Evolutionary conservation across 2,797 vertebrate genomes (phyloP).

Genomic region (Melanotaenia nigrans): DNA sequence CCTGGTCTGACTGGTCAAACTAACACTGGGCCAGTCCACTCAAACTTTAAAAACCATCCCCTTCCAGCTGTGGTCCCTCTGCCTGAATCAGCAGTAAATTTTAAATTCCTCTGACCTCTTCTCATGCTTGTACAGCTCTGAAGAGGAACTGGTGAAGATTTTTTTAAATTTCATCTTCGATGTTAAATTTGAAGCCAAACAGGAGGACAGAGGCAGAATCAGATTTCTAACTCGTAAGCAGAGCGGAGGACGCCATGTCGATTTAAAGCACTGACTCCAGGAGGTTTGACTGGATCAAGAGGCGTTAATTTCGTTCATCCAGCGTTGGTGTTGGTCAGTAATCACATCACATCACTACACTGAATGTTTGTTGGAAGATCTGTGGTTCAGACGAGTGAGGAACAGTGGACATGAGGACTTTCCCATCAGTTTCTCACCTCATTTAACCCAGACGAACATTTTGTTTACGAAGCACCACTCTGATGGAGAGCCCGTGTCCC

Average conservation of each 20-base stretch:
- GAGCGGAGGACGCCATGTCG: conserved; percentile 3
- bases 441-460: conserved; percentile 1
- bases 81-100: neutral
- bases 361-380: neutral
- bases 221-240: conserved; percentile 5
- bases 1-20: too few species aligned
- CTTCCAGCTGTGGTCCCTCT: too few species aligned
- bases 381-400: neutral
- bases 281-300: conserved; percentile 19
- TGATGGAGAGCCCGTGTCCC: neutral
- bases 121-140: neutral
- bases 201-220: conserved; percentile 23
- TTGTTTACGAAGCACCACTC: neutral
- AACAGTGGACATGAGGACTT: neutral
- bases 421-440: neutral
- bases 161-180: conserved; percentile 23
- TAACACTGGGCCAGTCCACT: too few species aligned
- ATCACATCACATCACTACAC: neutral
- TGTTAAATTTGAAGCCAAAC: conserved; percentile 16
- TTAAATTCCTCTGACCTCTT: conserved; percentile 24
- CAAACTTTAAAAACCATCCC: too few species aligned
- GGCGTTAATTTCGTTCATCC: neutral
- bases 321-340: neutral
- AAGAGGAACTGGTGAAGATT: conserved; percentile 6
- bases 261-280: conserved; percentile 7